A percentile compares a stretch with the other conserved stretches of the same genome.
Conservation (phyloP, 2,888 invertebrate genomes). For the Aleiodes testaceus region DNA sequence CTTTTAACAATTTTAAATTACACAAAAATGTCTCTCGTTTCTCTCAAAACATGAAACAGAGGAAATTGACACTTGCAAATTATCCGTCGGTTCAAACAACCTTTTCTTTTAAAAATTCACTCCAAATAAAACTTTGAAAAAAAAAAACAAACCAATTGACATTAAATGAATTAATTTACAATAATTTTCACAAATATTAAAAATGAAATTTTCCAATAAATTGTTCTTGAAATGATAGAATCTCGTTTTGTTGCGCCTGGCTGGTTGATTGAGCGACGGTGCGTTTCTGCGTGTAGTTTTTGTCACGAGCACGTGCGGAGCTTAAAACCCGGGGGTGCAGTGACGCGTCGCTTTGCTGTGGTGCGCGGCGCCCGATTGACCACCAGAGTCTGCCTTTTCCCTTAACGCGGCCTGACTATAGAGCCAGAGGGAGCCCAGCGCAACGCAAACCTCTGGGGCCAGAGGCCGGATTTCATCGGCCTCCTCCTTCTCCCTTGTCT, state of each 20-base stretch:
- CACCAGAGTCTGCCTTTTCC: constrained; percentile 70
- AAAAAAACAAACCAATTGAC: no score
- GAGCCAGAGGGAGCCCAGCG: constrained; percentile 62
- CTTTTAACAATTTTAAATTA: not conserved
- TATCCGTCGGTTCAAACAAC: constrained; percentile 1
- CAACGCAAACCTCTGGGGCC: constrained; percentile 45
- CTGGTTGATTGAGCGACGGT: constrained; percentile 55
- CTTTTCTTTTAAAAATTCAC: no score
- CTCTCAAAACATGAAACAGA: not conserved
- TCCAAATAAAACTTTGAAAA: no score
- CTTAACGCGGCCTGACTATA: constrained; percentile 63
- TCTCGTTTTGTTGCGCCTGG: constrained; percentile 52
- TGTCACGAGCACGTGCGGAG: constrained; percentile 66
- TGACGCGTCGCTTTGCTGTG: constrained; percentile 70
- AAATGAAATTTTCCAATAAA: constrained; percentile 21
- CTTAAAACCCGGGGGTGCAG: constrained; percentile 68
- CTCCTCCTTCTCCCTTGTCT: constrained; percentile 44
- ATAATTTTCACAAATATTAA: no score
- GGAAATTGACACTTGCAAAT: not conserved
- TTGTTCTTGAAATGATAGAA: constrained; percentile 37
- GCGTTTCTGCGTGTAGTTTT: constrained; percentile 48
- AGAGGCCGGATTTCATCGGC: constrained; percentile 33
- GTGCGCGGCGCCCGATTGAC: constrained; percentile 73
- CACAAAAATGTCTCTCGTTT: not conserved
- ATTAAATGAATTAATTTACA: no score